A percentile compares a stretch with the other conserved stretches of the same genome.
Evolutionary conservation across 2,888 invertebrate genomes (phyloP).

Genomic region (Thumatha senex): DNA sequence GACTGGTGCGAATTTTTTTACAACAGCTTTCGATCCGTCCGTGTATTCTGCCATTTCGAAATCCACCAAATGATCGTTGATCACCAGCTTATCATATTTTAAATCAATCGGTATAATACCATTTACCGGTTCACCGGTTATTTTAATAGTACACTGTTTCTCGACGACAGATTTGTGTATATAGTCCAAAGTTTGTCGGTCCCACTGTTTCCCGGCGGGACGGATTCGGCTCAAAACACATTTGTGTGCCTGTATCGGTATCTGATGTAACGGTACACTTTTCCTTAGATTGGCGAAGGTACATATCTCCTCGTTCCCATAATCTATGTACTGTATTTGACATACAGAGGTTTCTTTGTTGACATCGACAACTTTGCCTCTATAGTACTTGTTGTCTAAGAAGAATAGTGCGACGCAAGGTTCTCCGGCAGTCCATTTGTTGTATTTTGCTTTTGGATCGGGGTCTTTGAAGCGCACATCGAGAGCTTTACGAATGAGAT

Average conservation of each 20-base stretch:
- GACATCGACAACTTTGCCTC: constrained; percentile 84
- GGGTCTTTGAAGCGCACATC: constrained; percentile 69
- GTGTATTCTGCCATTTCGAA: constrained; percentile 67
- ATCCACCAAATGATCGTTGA: constrained; percentile 77
- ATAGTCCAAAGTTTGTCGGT: constrained; percentile 81
- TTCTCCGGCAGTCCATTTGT: constrained; percentile 85
- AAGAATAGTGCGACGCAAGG: constrained; percentile 88
- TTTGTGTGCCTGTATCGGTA: constrained; percentile 86
- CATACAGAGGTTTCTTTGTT: constrained; percentile 63
- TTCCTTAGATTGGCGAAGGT: constrained; percentile 82
- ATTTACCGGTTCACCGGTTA: constrained; percentile 59
- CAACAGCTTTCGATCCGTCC: constrained; percentile 57
- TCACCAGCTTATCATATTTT: constrained; percentile 63
- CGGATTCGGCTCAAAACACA: constrained; percentile 78
- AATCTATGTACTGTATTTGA: constrained; percentile 90
- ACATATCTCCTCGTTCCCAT: constrained; percentile 90
- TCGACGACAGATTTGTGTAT: constrained; percentile 85
- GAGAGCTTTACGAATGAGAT: constrained; percentile 78
- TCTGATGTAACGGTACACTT: constrained; percentile 84
- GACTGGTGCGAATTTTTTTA: constrained; percentile 48
- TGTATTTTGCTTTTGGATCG: constrained; percentile 70
- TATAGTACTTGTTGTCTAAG: constrained; percentile 86
- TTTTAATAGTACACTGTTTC: constrained; percentile 77
- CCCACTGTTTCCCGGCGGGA: constrained; percentile 70
- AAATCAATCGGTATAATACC: constrained; percentile 61